Conservation (phyloP, 2,113 vertebrate genomes). For the Elgaria multicarinata region DNA sequence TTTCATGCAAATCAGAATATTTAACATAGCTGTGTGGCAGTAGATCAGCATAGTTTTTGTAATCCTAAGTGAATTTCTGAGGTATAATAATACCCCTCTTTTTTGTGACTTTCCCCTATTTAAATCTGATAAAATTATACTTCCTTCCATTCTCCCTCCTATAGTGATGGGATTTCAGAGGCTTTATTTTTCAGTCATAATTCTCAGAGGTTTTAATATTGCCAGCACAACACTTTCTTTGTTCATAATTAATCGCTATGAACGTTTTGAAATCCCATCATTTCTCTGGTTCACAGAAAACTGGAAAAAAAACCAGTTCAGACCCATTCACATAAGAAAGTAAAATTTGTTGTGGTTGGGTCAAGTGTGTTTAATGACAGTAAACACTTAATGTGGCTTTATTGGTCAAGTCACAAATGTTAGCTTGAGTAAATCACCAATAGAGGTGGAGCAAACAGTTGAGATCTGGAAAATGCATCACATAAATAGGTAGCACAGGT, state of each 20-base stretch:
- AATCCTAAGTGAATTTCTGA: constrained; percentile 14
- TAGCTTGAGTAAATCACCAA: not conserved
- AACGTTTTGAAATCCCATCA: accelerated
- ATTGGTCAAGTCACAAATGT: not conserved
- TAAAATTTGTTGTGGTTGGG: not conserved
- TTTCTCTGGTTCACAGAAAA: constrained; percentile 7
- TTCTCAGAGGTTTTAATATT: constrained; percentile 18
- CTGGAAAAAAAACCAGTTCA: constrained; percentile 1
- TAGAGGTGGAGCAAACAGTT: not conserved
- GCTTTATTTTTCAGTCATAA: not conserved
- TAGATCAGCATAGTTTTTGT: not conserved
- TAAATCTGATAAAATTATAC: constrained; percentile 11
- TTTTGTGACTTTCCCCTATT: not conserved
- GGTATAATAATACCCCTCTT: not conserved
- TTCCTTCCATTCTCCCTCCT: not conserved
- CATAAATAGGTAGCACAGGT: not conserved
- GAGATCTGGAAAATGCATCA: not conserved
- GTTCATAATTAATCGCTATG: constrained; percentile 7
- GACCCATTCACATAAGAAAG: constrained; percentile 7
- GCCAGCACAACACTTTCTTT: constrained; percentile 16
- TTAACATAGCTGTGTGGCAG: constrained; percentile 9
- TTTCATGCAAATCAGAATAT: constrained; percentile 8
- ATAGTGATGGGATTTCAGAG: constrained; percentile 5
- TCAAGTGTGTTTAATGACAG: not conserved
- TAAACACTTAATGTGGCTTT: constrained; percentile 12